Conservation (phyloP, 2,113 vertebrate genomes). For the Barbus barbus region DNA sequence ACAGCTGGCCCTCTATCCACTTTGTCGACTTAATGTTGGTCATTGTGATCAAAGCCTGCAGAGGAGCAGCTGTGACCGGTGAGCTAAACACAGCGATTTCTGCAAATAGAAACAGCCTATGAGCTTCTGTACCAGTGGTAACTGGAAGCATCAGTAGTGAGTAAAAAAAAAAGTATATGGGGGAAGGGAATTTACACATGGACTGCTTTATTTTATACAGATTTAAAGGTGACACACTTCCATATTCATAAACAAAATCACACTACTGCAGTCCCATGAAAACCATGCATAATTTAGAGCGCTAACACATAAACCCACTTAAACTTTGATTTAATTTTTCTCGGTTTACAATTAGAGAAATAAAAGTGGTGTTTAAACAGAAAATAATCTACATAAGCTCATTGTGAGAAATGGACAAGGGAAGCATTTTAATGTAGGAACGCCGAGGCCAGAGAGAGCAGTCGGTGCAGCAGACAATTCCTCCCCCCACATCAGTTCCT, state of each 20-base stretch:
- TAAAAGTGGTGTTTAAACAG: conserved; percentile 6
- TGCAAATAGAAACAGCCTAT: conserved; percentile 43
- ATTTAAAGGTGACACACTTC: neutral
- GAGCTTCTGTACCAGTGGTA: conserved; percentile 5
- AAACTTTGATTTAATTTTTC: neutral
- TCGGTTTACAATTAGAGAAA: neutral
- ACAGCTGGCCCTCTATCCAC: conserved; percentile 42
- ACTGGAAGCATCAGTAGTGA: neutral
- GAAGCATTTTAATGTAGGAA: conserved; percentile 76
- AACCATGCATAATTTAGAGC: neutral
- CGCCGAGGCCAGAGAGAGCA: conserved; percentile 74
- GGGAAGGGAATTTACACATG: neutral
- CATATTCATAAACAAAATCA: neutral
- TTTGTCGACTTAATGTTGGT: conserved; percentile 59
- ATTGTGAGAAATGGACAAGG: conserved; percentile 70
- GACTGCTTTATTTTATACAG: neutral
- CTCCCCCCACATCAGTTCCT: conserved; percentile 75
- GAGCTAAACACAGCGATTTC: conserved; percentile 56
- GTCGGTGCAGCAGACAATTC: conserved; percentile 76
- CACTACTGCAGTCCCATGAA: neutral
- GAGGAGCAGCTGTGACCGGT: conserved; percentile 62
- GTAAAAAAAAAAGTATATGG: neutral
- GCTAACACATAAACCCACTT: conserved; percentile 14
- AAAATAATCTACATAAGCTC: conserved; percentile 65
- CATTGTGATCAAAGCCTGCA: conserved; percentile 59